phyloP scores from a whole-genome alignment of 64 coral and sea anemone species.

The Orbicella faveolata region DNA sequence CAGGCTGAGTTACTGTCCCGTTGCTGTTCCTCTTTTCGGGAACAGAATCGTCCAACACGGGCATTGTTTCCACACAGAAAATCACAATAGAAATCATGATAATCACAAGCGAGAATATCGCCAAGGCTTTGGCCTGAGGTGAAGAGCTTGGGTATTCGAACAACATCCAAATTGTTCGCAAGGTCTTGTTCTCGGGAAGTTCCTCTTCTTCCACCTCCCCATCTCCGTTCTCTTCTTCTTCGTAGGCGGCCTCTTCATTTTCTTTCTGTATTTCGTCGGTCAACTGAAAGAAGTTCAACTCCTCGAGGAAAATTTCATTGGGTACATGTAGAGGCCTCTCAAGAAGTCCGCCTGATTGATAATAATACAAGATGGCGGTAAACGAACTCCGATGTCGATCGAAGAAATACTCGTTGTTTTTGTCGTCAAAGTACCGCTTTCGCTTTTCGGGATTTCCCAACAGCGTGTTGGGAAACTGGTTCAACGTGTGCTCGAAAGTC shows the following conservation, averaged over 20 bases:
- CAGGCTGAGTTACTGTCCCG: conserved; percentile 2
- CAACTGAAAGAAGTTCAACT: conserved; percentile 83
- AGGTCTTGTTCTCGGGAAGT: conserved; percentile 53
- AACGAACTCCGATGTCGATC: conserved; percentile 86
- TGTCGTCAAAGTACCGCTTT: conserved; percentile 62
- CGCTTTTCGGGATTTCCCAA: conserved; percentile 72
- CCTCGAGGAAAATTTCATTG: conserved; percentile 77
- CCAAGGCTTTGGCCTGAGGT: conserved; percentile 58
- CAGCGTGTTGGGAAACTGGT: conserved; percentile 83
- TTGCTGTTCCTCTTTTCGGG: not conserved
- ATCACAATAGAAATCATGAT: conserved; percentile 85
- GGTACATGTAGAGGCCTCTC: conserved; percentile 75
- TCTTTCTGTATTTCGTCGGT: conserved; percentile 79
- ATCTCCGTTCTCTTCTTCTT: conserved; percentile 16
- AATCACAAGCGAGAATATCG: conserved; percentile 62
- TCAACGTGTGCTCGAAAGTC: conserved; percentile 78
- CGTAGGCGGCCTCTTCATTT: conserved; percentile 65
- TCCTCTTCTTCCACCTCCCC: conserved; percentile 12
- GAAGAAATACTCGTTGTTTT: conserved; percentile 91
- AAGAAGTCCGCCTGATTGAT: conserved; percentile 79
- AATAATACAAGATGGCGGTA: conserved; percentile 91
- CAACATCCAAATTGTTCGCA: conserved; percentile 69
- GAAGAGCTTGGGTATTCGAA: conserved; percentile 85
- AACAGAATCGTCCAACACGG: conserved; percentile 42
- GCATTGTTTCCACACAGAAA: conserved; percentile 89